phyloP scores from a whole-genome alignment of 2,797 vertebrate genomes.

The Ibycter americanus region DNA sequence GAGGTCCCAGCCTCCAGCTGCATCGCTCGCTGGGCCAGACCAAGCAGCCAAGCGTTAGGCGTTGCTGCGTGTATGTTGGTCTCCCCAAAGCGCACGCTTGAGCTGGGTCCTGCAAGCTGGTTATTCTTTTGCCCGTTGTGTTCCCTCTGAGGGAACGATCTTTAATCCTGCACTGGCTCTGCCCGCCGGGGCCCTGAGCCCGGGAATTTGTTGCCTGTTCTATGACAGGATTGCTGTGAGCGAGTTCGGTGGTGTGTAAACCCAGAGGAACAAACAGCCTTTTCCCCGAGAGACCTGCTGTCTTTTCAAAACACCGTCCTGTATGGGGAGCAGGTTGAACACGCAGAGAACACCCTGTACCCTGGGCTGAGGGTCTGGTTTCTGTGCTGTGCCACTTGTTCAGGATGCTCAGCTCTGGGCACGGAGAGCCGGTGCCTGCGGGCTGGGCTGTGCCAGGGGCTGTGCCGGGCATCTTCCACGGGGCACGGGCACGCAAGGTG shows the following conservation, averaged over 20 bases:
- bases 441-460: neutral
- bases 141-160: neutral
- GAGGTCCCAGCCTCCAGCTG: no score
- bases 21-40: fast-evolving
- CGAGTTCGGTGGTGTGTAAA: neutral
- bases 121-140: neutral
- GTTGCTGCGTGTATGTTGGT: fast-evolving
- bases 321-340: fast-evolving
- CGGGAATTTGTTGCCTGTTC: neutral
- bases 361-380: neutral
- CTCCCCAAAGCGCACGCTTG: neutral
- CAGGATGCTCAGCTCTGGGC: neutral
- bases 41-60: neutral
- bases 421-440: neutral
- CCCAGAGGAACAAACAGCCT: neutral
- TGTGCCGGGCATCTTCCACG: fast-evolving
- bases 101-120: neutral
- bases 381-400: neutral
- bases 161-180: neutral
- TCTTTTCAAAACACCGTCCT: neutral
- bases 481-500: no score
- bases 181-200: neutral
- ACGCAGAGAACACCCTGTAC: neutral
- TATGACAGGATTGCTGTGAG: neutral
- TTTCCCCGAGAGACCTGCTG: neutral